Evolutionary conservation across 2,888 invertebrate species (phyloP), one percentile per base, ranked within the genome.

Genomic region (Podotricha telesiphe): DNA sequence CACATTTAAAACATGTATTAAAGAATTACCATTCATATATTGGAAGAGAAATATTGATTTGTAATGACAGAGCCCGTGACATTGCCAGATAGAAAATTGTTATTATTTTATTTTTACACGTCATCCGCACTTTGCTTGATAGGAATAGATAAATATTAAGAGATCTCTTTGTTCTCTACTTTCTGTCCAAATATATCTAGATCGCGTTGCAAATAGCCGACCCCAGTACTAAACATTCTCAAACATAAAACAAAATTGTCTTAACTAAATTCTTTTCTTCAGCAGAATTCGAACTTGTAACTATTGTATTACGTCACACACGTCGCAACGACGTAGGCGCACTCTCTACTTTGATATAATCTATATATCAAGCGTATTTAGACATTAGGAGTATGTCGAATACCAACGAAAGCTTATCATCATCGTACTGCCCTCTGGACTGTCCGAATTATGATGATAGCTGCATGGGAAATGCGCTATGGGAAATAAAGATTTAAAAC

Each of bases 401-500:
- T 62, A 71, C 73, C 74, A 73, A 76, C 74, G 74, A 75, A 78
- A 75, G 73, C 84, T 85, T 87, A 88, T 87, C 88, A 88, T 87
- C 88, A 77, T 82, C 82, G 76, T 80, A 86, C 79, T 85, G 85
- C 85, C 84, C 86, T 86, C 83, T 82, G 79, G 76, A 82, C 80
- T 78, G 80, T 77, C 79, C 76, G 80, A 75, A 76, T 75, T 75
- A 73, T 78, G 87, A 88, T 87, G 87, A 88, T 89, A 89, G 82
- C 77, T 83, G 80, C 83, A 86, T 88, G 88, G 85, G 88, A 88
- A 88, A 85, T 82, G 76, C 79, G 77, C 73, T 81, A 86, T 88
- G 88, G 84, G 87, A 88, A 88, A 83, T 83, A 79, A 84, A 81
- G 79, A 81, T 78, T 80, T 78, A 79, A 78, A 80, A 81, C 56